phyloP scores from a whole-genome alignment of 2,113 vertebrate species.

The Macaca nemestrina region DNA sequence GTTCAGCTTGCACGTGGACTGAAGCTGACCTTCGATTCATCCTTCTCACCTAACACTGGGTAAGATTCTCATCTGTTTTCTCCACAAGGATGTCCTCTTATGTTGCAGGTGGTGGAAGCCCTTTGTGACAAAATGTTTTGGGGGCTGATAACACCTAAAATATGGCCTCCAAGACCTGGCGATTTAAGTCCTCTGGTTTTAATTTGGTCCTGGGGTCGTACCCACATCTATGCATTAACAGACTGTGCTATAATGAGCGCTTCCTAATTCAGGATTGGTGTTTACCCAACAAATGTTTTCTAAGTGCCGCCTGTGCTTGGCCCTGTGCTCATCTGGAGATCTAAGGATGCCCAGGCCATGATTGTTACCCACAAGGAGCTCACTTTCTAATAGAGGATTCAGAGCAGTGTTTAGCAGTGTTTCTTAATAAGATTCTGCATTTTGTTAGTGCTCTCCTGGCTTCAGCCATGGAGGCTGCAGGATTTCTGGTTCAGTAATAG shows the following conservation, averaged over 20 bases:
- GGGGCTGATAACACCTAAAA: background rate
- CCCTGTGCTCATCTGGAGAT: background rate
- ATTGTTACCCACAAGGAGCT: background rate
- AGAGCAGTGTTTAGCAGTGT: background rate
- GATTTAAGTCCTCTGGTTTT: background rate
- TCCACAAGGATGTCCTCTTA: background rate
- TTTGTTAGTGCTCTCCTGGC: background rate
- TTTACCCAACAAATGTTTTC: background rate
- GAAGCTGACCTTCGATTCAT: constrained; percentile 97
- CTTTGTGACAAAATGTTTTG: background rate
- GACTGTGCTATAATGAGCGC: too few relatives aligned
- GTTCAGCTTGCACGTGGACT: constrained; percentile 92
- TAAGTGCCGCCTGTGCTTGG: background rate
- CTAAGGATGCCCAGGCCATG: background rate
- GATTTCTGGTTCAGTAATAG: background rate
- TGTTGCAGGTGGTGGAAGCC: background rate
- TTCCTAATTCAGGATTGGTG: background rate
- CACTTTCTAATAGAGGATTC: background rate
- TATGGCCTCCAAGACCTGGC: background rate
- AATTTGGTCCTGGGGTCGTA: background rate
- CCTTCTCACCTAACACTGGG: constrained; percentile 99
- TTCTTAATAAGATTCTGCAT: background rate
- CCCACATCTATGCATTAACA: background rate
- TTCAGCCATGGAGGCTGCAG: background rate
- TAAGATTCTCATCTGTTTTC: constrained; percentile 82